Percentiles rank a stretch among this genome's conserved stretches.
Conservation (phyloP, 92 coral and sea anemone species). For the Bergia puertoricense region DNA sequence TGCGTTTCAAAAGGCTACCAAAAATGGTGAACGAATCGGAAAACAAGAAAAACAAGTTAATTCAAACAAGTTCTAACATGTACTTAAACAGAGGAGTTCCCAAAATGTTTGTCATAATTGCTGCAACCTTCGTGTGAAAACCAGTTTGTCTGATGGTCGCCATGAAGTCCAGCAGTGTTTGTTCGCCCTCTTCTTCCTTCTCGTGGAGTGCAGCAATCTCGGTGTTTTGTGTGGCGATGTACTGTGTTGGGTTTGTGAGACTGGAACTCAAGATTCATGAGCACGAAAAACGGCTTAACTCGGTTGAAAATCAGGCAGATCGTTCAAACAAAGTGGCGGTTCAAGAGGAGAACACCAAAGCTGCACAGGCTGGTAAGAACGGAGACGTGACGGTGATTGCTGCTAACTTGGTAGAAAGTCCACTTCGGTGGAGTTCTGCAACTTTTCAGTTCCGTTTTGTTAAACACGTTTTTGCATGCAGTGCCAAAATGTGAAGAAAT, state of each 20-base stretch:
- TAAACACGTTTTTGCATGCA: too few relatives aligned
- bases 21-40: too few relatives aligned
- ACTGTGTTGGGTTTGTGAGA: constrained; percentile 4
- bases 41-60: too few relatives aligned
- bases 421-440: too few relatives aligned
- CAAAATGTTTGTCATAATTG: background rate
- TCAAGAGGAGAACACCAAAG: background rate
- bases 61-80: background rate
- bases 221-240: constrained; percentile 12
- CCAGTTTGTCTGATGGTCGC: background rate
- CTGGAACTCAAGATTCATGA: constrained; percentile 14
- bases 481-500: too few relatives aligned
- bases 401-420: background rate
- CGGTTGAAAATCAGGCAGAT: background rate
- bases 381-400: too few relatives aligned
- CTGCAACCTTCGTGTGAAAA: background rate
- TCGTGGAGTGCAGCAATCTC: constrained; percentile 21
- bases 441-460: too few relatives aligned
- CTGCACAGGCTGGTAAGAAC: background rate
- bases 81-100: background rate
- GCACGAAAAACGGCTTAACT: constrained; percentile 9
- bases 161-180: constrained; percentile 15
- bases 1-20: too few relatives aligned
- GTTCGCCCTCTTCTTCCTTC: background rate
- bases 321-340: background rate